Conservation (phyloP, 2,797 vertebrate genomes). For the Amazona finschi region DNA sequence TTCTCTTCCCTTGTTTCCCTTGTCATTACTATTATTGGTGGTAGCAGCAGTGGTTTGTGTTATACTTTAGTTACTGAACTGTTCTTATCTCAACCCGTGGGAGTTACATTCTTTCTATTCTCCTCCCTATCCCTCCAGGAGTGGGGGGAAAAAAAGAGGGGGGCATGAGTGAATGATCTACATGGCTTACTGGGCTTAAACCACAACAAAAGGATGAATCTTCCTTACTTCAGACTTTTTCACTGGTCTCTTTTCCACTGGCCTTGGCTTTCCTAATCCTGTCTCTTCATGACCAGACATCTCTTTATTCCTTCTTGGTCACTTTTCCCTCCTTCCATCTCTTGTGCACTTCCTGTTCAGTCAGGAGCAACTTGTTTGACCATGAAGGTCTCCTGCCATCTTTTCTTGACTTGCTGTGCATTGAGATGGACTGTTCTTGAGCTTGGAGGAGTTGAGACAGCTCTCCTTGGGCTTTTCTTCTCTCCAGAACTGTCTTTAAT, state of each 20-base stretch:
- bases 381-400: accelerated
- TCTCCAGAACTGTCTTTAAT: background rate
- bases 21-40: too few species aligned
- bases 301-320: background rate
- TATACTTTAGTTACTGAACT: too few species aligned
- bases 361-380: background rate
- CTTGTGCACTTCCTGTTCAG: background rate
- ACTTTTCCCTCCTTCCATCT: background rate
- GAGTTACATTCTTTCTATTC: too few species aligned
- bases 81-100: too few species aligned
- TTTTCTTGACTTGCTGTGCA: background rate
- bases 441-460: background rate
- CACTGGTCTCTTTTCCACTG: background rate
- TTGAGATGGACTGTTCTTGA: background rate
- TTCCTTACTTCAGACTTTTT: background rate
- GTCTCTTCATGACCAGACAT: background rate
- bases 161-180: too few species aligned
- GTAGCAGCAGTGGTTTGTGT: too few species aligned
- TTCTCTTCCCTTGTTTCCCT: too few species aligned
- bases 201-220: background rate
- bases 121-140: too few species aligned
- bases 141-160: too few species aligned
- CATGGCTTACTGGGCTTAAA: too few species aligned
- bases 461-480: background rate
- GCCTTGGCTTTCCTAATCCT: background rate